A percentile compares a stretch with the other conserved stretches of the same genome.
Conservation (phyloP, 2,888 invertebrate species). For the Lumbricus terrestris region DNA sequence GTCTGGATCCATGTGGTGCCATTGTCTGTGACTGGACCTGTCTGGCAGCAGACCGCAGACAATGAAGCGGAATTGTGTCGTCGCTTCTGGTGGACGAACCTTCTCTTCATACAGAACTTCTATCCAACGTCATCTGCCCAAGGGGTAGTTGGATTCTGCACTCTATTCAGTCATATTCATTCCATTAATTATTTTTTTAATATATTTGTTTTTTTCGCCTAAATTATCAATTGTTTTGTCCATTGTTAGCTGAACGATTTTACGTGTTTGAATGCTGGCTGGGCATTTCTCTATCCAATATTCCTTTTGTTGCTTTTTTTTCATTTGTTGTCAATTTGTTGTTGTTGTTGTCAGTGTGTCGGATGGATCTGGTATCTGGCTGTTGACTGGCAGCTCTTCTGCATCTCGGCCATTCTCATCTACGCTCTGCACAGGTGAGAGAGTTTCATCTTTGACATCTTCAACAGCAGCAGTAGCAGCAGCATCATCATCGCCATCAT, state of each 20-base stretch:
- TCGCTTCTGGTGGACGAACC: background rate
- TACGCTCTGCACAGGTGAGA: background rate
- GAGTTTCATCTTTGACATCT: background rate
- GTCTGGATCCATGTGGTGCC: background rate
- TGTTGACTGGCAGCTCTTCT: conserved; percentile 7
- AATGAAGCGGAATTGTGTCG: background rate
- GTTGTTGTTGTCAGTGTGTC: background rate
- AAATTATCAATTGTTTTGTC: background rate
- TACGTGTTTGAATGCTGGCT: too few species aligned
- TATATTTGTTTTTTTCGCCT: too few species aligned
- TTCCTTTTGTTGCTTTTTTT: too few species aligned
- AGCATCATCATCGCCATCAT: background rate
- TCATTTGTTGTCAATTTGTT: background rate
- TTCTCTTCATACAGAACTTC: conserved; percentile 12
- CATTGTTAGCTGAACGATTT: too few species aligned
- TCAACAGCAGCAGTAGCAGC: too few species aligned
- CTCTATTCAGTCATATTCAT: too few species aligned
- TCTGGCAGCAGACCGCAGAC: background rate
- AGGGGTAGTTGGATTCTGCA: background rate
- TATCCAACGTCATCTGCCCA: background rate
- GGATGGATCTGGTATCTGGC: conserved; percentile 11
- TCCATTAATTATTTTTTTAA: background rate
- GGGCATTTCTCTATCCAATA: too few species aligned
- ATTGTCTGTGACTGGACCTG: background rate
- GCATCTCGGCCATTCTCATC: background rate